Base-by-base conservation (phyloP, 1,140 invertebrate genomes). In the Ips nitidus region DNA sequence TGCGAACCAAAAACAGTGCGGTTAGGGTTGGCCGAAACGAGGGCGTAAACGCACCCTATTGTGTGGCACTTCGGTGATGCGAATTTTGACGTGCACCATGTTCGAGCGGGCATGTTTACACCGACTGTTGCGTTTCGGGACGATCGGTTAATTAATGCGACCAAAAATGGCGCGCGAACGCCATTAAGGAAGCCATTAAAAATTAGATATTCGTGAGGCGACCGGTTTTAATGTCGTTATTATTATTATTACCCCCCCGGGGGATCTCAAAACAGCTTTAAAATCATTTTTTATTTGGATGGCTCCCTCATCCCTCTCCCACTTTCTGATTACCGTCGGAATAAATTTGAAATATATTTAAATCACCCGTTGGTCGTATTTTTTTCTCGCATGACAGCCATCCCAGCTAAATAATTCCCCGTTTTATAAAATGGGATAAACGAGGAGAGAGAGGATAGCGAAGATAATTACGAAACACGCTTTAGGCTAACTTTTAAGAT, bases 1-100 rank as follows among this genome's bases (percentile, higher is more conserved):
- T 79, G 76, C 45, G 6, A 22, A 22, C 22, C 22, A 22, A 22
- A 45, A 76, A 77, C 0, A 22, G 22, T 22, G 22, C 22, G 22
- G 22, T 22, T 22, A 22, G 22, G 22, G 22, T 22, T 22, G 22
- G 22, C 22, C 22, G 22, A 22, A 22, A 22, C 22, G 22, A 22
- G 22, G 22, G 22, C 22, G 22, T 22, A 22, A 22, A 22, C 22
- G 22, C 22, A 22, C 22, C 22, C 22, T 22, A 22, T 22, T 22
- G 22, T 22, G 22, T 3, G 45, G 45, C 7, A 50, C 45, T 50
- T 50, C 45, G 45, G 52, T 55, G 58, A 43, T 66, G 64, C 52
- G 64, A 45, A 64, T 55, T 55, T 55, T 55, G 6, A 55, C 52
- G 36, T 55, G 57, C 37, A 59, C 39, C 38, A 59, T 59, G 45